Conservation (phyloP, 2,888 invertebrate species). For the Diadromus collaris region DNA sequence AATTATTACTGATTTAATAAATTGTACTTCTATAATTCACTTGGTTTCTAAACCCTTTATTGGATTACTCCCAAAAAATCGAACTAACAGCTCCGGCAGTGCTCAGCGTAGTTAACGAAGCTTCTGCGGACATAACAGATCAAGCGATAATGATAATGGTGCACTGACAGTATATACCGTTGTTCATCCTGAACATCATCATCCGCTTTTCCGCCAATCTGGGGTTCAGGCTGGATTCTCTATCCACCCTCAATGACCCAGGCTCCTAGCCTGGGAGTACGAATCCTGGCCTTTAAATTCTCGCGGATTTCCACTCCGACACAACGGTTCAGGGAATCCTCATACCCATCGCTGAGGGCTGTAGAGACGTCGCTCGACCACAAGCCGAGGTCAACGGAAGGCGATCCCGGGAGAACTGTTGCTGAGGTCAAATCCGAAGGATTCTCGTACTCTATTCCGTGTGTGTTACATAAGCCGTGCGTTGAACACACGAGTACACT, state of each 20-base stretch:
- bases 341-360: constrained; percentile 9
- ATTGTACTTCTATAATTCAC: too few species aligned
- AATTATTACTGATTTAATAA: too few species aligned
- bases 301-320: background rate
- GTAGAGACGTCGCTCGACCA: constrained; percentile 3
- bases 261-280: too few species aligned
- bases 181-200: background rate
- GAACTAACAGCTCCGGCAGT: too few species aligned
- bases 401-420: constrained; percentile 51
- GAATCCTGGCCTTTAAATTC: background rate
- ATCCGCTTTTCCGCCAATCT: background rate
- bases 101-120: too few species aligned
- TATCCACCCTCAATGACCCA: background rate
- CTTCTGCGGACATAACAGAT: too few species aligned
- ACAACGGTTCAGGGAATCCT: constrained; percentile 18
- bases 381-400: constrained; percentile 48
- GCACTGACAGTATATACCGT: constrained; percentile 30
- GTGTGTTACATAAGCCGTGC: constrained; percentile 16
- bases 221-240: background rate
- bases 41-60: too few species aligned
- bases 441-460: constrained; percentile 27
- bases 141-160: constrained; percentile 47
- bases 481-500: constrained; percentile 2
- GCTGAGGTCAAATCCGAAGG: constrained; percentile 44
- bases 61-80: too few species aligned